Evolutionary conservation across 2,113 vertebrate species (phyloP), one percentile per base, ranked within the genome.

Genomic region (Ariopsis seemanni): DNA sequence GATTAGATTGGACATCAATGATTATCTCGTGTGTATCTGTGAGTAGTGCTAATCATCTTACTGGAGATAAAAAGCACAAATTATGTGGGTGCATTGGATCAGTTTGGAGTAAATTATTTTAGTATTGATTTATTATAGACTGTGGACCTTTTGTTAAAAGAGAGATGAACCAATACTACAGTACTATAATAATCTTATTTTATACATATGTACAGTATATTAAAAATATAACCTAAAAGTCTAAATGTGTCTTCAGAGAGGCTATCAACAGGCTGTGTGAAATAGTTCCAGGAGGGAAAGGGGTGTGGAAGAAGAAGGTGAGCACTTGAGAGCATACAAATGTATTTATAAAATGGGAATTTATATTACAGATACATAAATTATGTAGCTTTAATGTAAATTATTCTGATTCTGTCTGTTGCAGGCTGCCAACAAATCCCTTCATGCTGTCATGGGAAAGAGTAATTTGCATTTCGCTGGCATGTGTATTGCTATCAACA

Each of bases 261-360:
- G 97, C 98, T 93, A 99, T 99, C 95, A 99, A 97, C 92, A 96
- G 97, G 74, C 95, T 99, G 0, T 97, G 99, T 0, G 98, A 99
- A 88, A 95, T 95, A 0, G 98, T 99, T 85, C 98, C 98, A 0
- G 98, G 98, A 0, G 94, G 98, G 82, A 97, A 96, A 86, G 97
- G 97, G 67, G 95, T 95, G 58, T 99, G 98, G 98, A 97, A 96
- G 92, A 99, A 95, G 92, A 99, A 99, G 96, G 98, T 99, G 86
- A 87, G 78, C 17, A 48, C 14, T 57, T 12, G 63, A 81, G 67
- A 79, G 7, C 1, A 50, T 52, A 18, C 14, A 42, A 18, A 71
- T 69, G 2, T 52, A 17, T n/a, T n/a, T 48, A 11, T 22, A 48
- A 74, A 25, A 5, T n/a, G 10, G 4, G 52, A 12, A 77, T 12